Evolutionary conservation across 64 coral and sea anemone species (phyloP), one percentile per base, ranked within the genome.

Genomic region (Dendronephthya gigantea): DNA sequence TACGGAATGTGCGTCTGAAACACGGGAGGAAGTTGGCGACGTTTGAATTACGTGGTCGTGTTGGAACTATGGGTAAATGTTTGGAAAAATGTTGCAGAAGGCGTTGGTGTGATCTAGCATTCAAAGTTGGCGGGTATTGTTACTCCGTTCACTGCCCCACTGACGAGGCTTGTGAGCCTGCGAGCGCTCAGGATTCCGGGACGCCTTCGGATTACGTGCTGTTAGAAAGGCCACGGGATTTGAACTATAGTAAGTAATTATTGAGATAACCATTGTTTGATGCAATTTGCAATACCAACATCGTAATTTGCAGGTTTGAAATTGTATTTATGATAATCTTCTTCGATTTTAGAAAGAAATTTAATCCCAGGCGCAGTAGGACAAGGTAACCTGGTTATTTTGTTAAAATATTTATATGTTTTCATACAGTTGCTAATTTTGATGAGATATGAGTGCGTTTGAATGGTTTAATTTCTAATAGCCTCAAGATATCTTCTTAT

Each of bases 121-220:
- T 90, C 72, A 83, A 93, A 30, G 86, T 89, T 4, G 95, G 89
- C 0, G 82, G 91, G 23, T 90, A 93, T n/a, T 98, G 95, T 83
- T 98, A 98, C 68, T 93, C 92, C 0, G 92, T 98, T 13, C 48
- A 86, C 29, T 94, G 92, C 41, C 90, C 84, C 38, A 90, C 75
- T 35, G 90, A 66, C 31, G 83, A 85, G 56, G 35, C 85, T 50
- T 94, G 92, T 32, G 88, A 86, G 22, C 86, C 92, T 0, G 86
- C 90, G 7, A 88, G 70, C 27, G 83, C 82, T 83, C 49, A 83
- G 17, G 69, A 82, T 13, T 45, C 49, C 50, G 50, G n/a, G 28
- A 91, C 90, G 19, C 56, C 4, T 29, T 94, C 92, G 11, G 85
- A 94, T 89, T 90, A 90, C 66, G 90, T 88, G 8, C 79, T 94